Conservation (phyloP, 2,888 invertebrate genomes). For the Patella caerulea region DNA sequence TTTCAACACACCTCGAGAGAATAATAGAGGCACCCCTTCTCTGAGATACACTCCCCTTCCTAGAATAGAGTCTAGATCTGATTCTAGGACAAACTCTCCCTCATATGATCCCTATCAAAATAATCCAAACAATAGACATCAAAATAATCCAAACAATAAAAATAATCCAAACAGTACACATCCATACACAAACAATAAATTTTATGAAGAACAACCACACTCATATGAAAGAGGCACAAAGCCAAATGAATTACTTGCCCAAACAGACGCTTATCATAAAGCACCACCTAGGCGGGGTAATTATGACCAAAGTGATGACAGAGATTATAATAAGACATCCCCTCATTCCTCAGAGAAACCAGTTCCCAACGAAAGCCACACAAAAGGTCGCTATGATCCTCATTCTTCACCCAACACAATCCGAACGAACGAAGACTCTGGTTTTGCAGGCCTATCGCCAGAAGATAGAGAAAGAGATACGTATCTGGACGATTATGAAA, state of each 20-base stretch:
- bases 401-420: conserved; percentile 41
- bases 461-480: conserved; percentile 45
- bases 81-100: background rate
- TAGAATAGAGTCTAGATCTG: conserved; percentile 25
- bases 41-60: conserved; percentile 29
- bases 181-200: background rate
- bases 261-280: background rate
- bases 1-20: too few species aligned
- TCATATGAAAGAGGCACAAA: background rate
- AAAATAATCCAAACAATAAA: too few species aligned
- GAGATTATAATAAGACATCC: conserved; percentile 41
- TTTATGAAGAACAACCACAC: background rate
- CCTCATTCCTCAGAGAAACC: conserved; percentile 40
- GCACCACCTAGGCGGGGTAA: background rate
- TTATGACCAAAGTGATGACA: conserved; percentile 9
- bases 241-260: too few species aligned
- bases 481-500: conserved; percentile 44
- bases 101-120: too few species aligned
- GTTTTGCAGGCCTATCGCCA: conserved; percentile 59
- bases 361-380: conserved; percentile 16
- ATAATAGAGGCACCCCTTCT: background rate
- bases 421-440: conserved; percentile 59
- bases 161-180: background rate
- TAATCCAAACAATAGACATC: too few species aligned
- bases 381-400: conserved; percentile 27